Evolutionary conservation across 2,797 vertebrate species (phyloP), one percentile per base, ranked within the genome.

Genomic region (Mormyrus hasselquistii): DNA sequence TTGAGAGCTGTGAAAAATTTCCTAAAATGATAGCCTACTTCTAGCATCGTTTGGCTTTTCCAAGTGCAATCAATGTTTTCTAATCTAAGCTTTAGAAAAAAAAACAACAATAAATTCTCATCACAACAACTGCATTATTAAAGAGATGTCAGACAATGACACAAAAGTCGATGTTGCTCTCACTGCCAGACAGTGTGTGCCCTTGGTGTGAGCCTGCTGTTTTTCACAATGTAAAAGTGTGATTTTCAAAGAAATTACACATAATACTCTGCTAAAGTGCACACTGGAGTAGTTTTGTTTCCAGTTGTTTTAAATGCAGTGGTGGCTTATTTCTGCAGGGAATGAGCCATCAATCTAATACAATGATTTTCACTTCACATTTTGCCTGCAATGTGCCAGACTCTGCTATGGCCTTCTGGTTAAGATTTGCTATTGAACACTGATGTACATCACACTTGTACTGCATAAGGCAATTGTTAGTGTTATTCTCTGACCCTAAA

Each of bases 261-360:
- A 93, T 95, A 95, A 95, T 93, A 95, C 94, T 92, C 94, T 91
- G 93, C 92, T 91, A 87, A 92, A 65, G 91, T 87, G 57, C 87
- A 65, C 57, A 65, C 57, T 90, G 88, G 88, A 91, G 93, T 93
- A 93, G 92, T 95, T 94, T 94, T 92, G 93, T 93, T 93, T 85
- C 89, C 91, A 93, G 93, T 93, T 94, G 92, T 94, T 93, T 93
- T 94, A 94, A 95, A 92, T 93, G 82, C 44, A 94, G 93, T 93
- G 95, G 94, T 93, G 93, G 93, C 93, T 95, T 94, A 93, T 95
- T 95, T 95, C 93, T 91, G 92, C 38, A 89, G 93, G 92, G 94
- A 96, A 95, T 92, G 93, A 92, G 90, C 91, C 94, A 96, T 96
- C 95, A 94, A 94, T 96, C 96, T 96, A 91, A 93, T 83, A 88